Conservation (phyloP, 2,888 invertebrate genomes). For the Phymatocera aterrima region DNA sequence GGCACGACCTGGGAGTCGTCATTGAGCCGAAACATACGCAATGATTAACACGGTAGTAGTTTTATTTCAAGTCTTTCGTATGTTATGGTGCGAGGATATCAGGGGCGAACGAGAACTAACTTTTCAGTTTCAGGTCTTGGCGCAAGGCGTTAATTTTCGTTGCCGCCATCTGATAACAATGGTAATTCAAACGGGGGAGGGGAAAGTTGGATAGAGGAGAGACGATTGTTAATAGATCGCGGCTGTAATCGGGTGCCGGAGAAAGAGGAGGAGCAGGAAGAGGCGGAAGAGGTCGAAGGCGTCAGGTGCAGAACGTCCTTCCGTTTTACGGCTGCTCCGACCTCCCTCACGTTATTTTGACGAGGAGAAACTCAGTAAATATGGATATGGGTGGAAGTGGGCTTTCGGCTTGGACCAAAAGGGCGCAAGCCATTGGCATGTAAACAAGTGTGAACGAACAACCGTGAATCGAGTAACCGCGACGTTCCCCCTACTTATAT, state of each 20-base stretch:
- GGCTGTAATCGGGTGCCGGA: neutral
- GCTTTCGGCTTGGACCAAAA: neutral
- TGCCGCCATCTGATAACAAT: constrained; percentile 26
- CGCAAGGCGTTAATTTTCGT: constrained; percentile 32
- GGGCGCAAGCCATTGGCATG: neutral
- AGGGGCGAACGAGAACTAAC: neutral
- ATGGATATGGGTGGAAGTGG: neutral
- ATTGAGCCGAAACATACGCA: constrained; percentile 46
- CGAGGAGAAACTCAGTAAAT: constrained; percentile 2
- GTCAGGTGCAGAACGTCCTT: constrained; percentile 17
- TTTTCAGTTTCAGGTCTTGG: neutral
- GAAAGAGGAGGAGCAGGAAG: too few relatives aligned
- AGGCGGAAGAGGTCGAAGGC: neutral
- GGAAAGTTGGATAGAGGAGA: neutral
- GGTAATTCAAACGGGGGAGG: constrained; percentile 14
- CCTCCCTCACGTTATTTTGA: neutral
- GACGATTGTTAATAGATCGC: constrained; percentile 15
- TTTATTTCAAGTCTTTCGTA: neutral
- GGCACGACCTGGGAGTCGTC: constrained; percentile 84
- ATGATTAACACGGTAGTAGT: neutral
- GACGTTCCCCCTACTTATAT: neutral
- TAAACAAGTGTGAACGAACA: neutral
- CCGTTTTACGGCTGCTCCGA: neutral
- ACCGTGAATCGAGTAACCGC: neutral
- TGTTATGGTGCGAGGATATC: neutral